These are phyloP conservation scores for Scaptomyza polygonia DNA, from an alignment of 2,888 invertebrate genomes.

Conservation along the genomic window DNA sequence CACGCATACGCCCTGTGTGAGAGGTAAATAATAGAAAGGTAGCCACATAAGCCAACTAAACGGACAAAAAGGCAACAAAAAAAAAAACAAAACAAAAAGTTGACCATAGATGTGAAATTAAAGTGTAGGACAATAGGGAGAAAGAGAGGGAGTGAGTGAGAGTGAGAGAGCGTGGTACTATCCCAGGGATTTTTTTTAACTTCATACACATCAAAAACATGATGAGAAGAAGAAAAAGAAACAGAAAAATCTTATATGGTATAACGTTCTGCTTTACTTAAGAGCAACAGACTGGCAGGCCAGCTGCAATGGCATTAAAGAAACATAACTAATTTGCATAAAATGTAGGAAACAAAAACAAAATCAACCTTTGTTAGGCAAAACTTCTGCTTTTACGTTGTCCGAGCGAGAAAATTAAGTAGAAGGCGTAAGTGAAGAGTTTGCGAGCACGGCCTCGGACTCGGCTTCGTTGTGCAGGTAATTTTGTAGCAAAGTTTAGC, in stretches of 20 bases:
- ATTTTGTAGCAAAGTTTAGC: conserved; percentile 56
- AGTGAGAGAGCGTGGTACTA: conserved; percentile 7
- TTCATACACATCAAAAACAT: conserved; percentile 12
- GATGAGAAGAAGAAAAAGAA: not conserved
- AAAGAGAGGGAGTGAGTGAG: conserved; percentile 13
- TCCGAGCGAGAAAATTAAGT: conserved; percentile 63
- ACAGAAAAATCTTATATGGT: conserved; percentile 1
- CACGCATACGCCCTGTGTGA: conserved; percentile 53
- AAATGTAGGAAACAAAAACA: conserved; percentile 64
- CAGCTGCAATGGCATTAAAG: conserved; percentile 66
- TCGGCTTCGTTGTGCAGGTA: conserved; percentile 36
- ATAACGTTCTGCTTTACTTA: conserved; percentile 47
- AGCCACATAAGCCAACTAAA: conserved; percentile 28
- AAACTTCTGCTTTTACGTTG: conserved; percentile 39
- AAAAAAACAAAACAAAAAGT: conserved; percentile 19
- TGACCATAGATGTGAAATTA: conserved; percentile 45
- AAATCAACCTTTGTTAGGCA: conserved; percentile 16
- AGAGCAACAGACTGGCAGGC: conserved; percentile 52
- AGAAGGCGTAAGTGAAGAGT: conserved; percentile 60
- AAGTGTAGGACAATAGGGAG: conserved; percentile 33
- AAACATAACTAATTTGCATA: conserved; percentile 80
- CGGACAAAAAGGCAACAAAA: conserved; percentile 8
- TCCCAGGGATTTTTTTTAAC: conserved; percentile 36
- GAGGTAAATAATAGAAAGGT: conserved; percentile 35
- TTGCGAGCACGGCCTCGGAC: conserved; percentile 14